A percentile compares a stretch with the other conserved stretches of the same genome.
These are phyloP conservation scores for Macropodus opercularis DNA, from an alignment of 2,797 vertebrate species.

Conservation along the genomic window DNA sequence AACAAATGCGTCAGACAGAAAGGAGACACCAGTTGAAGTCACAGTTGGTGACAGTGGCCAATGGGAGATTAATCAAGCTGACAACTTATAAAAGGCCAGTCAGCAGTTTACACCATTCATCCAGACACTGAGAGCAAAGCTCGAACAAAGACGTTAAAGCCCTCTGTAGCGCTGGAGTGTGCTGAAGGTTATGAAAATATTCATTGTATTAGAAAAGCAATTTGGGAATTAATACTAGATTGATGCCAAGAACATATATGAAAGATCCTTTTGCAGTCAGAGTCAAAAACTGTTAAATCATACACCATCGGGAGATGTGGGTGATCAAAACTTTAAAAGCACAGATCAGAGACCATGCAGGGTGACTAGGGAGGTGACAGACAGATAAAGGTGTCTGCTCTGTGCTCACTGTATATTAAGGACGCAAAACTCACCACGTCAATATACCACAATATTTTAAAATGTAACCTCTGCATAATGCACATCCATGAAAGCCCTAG, in stretches of 20 bases:
- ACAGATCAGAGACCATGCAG: slow-evolving; percentile 2
- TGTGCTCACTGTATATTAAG: background rate
- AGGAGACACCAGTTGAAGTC: background rate
- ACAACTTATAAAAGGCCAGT: background rate
- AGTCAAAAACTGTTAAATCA: background rate
- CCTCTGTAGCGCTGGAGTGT: too few relatives aligned
- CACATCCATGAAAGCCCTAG: too few relatives aligned
- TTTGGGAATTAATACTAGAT: background rate
- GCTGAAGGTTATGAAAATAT: background rate
- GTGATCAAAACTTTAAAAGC: slow-evolving; percentile 19
- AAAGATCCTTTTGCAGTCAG: background rate
- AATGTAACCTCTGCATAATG: too few relatives aligned
- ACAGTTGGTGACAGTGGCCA: background rate
- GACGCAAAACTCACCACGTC: too few relatives aligned
- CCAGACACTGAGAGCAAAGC: background rate
- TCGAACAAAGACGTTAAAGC: too few relatives aligned
- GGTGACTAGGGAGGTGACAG: background rate
- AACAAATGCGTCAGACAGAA: background rate
- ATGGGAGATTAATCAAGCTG: background rate
- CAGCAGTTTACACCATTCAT: background rate
- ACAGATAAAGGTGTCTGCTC: slow-evolving; percentile 8
- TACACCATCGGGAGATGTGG: slow-evolving; percentile 9
- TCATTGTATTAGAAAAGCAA: background rate
- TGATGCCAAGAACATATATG: background rate
- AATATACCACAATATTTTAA: too few relatives aligned